Percentiles rank a stretch among this genome's conserved stretches.
These are phyloP conservation scores for Drosophila varians DNA, from an alignment of 1,140 invertebrate species.

Conservation along the genomic window DNA sequence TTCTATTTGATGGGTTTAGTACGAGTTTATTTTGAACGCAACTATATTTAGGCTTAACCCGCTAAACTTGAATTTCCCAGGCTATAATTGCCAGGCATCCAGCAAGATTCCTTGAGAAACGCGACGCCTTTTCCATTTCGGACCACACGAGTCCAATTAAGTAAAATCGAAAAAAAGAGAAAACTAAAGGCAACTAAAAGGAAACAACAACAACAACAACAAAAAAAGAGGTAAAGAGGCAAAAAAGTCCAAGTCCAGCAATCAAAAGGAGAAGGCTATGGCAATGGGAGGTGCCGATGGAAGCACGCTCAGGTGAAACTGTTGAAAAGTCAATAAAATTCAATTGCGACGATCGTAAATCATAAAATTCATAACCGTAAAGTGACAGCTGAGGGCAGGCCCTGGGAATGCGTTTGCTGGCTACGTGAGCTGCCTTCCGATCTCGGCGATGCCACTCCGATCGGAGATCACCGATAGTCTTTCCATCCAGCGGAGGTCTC, in stretches of 20 bases:
- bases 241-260: slow-evolving; percentile 9
- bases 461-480: neutral
- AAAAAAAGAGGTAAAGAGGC: neutral
- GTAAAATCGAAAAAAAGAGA: slow-evolving; percentile 6
- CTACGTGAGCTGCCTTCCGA: slow-evolving; percentile 45
- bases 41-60: neutral
- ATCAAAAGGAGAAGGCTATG: slow-evolving; percentile 27
- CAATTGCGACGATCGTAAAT: slow-evolving; percentile 79
- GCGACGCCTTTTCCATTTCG: slow-evolving; percentile 31
- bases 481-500: neutral
- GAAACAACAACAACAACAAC: neutral
- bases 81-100: slow-evolving; percentile 11
- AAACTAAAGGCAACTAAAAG: neutral
- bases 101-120: slow-evolving; percentile 19
- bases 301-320: slow-evolving; percentile 66
- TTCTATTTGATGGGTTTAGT: neutral
- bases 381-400: slow-evolving; percentile 80
- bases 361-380: slow-evolving; percentile 82
- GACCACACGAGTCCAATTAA: slow-evolving; percentile 56
- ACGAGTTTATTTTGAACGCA: neutral
- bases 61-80: slow-evolving; percentile 25
- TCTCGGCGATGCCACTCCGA: slow-evolving; percentile 25
- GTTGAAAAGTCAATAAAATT: slow-evolving; percentile 81
- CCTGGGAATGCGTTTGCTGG: slow-evolving; percentile 63
- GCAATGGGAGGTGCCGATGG: slow-evolving; percentile 49